These are phyloP conservation scores for Drosophila ambigua DNA, from an alignment of 1,140 invertebrate genomes.

Conservation along the genomic window DNA sequence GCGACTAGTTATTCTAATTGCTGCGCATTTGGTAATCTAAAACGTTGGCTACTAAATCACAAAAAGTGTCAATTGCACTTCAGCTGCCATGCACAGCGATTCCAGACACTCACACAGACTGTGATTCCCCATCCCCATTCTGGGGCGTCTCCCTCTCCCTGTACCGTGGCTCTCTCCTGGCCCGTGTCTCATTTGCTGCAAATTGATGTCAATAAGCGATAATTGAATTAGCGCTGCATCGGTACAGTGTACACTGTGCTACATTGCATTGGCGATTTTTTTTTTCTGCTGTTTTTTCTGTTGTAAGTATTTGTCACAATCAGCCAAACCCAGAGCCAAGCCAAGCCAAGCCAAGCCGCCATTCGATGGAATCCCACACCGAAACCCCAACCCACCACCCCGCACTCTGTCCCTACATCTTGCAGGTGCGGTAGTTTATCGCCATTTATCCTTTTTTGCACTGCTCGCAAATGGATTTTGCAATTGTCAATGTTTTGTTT, in stretches of 20 bases:
- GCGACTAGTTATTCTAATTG: not conserved
- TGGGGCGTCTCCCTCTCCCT: not conserved
- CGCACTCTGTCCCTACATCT: not conserved
- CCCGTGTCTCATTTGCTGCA: conserved; percentile 20
- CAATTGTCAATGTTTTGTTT: conserved; percentile 54
- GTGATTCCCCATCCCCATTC: conserved; percentile 35
- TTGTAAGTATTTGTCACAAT: conserved; percentile 27
- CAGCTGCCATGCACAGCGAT: conserved; percentile 8
- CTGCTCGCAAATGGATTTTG: conserved; percentile 23
- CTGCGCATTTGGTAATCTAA: conserved; percentile 59
- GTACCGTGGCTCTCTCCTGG: not conserved
- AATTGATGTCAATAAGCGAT: conserved; percentile 69
- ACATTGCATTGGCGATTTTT: conserved; percentile 44
- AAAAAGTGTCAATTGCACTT: conserved; percentile 68
- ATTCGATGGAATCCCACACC: no score
- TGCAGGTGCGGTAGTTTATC: not conserved
- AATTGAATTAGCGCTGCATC: conserved; percentile 62
- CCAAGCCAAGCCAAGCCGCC: not conserved
- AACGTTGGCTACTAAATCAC: conserved; percentile 63
- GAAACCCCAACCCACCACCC: not conserved
- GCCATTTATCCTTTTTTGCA: conserved; percentile 15
- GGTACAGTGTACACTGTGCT: conserved; percentile 48
- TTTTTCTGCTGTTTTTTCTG: conserved; percentile 10
- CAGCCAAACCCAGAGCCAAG: conserved; percentile 23
- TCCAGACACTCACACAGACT: not conserved